phyloP scores from a whole-genome alignment of 1,140 invertebrate genomes.

The Nylanderia fulva region DNA sequence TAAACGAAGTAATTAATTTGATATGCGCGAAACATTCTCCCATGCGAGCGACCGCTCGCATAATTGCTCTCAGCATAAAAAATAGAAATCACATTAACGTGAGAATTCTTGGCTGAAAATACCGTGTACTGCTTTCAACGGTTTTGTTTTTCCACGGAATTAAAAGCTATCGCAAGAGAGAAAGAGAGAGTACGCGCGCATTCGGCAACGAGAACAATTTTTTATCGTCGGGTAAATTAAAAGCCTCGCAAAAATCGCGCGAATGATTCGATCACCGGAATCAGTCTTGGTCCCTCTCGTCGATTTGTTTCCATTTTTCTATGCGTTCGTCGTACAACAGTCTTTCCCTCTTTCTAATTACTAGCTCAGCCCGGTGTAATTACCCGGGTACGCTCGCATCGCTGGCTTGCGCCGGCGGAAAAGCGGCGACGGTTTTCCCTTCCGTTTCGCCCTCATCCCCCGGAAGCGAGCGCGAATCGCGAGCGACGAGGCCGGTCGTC shows the following conservation, averaged over 20 bases:
- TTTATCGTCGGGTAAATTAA: not conserved
- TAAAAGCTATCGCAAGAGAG: slow-evolving; percentile 38
- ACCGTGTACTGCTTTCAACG: slow-evolving; percentile 7
- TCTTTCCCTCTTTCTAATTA: slow-evolving; percentile 61
- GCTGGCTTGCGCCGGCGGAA: not conserved
- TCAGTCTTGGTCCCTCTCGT: not conserved
- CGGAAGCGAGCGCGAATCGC: slow-evolving; percentile 64
- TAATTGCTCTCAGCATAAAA: slow-evolving; percentile 25
- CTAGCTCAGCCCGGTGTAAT: slow-evolving; percentile 52
- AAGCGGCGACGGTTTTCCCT: slow-evolving; percentile 37
- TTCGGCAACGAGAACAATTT: slow-evolving; percentile 21
- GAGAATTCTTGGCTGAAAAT: slow-evolving; percentile 13
- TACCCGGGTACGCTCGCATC: slow-evolving; percentile 23
- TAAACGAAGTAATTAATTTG: slow-evolving; percentile 13
- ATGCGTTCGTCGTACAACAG: slow-evolving; percentile 2
- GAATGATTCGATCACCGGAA: slow-evolving; percentile 54
- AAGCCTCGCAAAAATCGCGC: slow-evolving; percentile 66
- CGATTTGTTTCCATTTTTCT: slow-evolving; percentile 66
- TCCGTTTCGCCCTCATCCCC: not conserved
- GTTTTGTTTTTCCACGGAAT: slow-evolving; percentile 29
- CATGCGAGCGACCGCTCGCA: not conserved
- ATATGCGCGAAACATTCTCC: slow-evolving; percentile 19
- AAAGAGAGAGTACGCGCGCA: too few species aligned
- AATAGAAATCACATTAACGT: not conserved
- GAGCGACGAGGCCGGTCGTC: slow-evolving; percentile 60